Conservation (phyloP, 2,888 invertebrate species). For the Stegana nigrithorax region DNA sequence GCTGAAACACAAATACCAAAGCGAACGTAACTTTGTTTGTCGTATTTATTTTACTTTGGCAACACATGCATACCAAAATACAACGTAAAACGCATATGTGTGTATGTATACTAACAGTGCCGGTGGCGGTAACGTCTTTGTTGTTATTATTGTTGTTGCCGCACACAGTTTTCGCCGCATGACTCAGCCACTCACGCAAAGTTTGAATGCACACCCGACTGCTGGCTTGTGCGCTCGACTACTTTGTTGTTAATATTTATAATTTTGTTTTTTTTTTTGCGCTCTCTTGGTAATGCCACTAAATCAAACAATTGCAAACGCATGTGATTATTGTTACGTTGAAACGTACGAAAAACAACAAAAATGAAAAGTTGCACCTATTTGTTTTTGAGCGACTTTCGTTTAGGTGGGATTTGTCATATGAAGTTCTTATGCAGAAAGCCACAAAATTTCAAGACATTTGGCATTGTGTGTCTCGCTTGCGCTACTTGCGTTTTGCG, state of each 20-base stretch:
- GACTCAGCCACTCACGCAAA: conserved; percentile 40
- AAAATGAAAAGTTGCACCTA: not conserved
- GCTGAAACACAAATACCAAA: not conserved
- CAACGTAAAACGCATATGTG: too few relatives aligned
- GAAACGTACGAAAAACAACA: too few relatives aligned
- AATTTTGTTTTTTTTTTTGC: not conserved
- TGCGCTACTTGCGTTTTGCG: too few relatives aligned
- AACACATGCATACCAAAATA: not conserved
- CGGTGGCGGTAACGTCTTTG: conserved; percentile 9
- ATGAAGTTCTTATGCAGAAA: not conserved
- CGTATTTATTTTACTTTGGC: not conserved
- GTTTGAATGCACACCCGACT: too few relatives aligned
- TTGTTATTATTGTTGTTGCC: not conserved
- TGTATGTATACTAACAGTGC: not conserved
- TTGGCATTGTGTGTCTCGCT: too few relatives aligned
- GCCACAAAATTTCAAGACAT: too few relatives aligned
- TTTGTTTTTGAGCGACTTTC: not conserved
- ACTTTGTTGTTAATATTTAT: not conserved
- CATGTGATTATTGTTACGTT: too few relatives aligned
- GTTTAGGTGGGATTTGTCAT: not conserved
- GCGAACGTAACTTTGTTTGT: too few relatives aligned
- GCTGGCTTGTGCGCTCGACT: too few relatives aligned
- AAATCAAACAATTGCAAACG: too few relatives aligned
- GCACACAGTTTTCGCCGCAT: conserved; percentile 40
- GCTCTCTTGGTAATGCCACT: too few relatives aligned